phyloP scores from a whole-genome alignment of 2,113 vertebrate species.

The Neotragus pygmaeus region DNA sequence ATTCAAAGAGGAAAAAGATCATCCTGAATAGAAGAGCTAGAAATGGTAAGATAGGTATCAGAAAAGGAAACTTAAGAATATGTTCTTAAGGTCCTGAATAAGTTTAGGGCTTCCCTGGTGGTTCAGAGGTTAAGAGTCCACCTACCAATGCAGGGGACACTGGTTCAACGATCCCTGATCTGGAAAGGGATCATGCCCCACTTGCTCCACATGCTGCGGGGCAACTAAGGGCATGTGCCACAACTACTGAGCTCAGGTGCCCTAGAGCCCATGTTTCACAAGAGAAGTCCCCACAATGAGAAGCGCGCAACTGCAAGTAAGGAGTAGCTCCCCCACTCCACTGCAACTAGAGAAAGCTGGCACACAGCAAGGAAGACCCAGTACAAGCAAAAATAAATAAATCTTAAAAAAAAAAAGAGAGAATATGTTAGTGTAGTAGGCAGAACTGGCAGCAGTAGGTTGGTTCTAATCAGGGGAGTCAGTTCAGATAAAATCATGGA shows the following conservation, averaged over 20 bases:
- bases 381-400: not conserved
- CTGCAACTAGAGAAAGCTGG: not conserved
- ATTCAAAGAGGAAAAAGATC: not conserved
- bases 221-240: not conserved
- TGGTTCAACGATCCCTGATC: not conserved
- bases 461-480: not conserved
- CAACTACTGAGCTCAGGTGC: not conserved
- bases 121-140: not conserved
- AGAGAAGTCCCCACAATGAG: not conserved
- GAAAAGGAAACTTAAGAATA: not conserved
- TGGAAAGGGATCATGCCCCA: not conserved
- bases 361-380: not conserved
- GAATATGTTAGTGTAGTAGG: not conserved
- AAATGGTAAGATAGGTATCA: not conserved
- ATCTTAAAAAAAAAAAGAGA: not conserved
- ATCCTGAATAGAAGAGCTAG: not conserved
- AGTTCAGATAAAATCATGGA: not conserved
- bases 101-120: not conserved
- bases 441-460: not conserved
- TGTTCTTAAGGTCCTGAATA: not conserved
- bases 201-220: not conserved
- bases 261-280: not conserved
- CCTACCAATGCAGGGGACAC: not conserved
- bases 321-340: not conserved
- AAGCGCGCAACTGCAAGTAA: not conserved